Evolutionary conservation across 1,140 invertebrate genomes (phyloP), one percentile per base, ranked within the genome.

Genomic region (Drosophila watanabei): DNA sequence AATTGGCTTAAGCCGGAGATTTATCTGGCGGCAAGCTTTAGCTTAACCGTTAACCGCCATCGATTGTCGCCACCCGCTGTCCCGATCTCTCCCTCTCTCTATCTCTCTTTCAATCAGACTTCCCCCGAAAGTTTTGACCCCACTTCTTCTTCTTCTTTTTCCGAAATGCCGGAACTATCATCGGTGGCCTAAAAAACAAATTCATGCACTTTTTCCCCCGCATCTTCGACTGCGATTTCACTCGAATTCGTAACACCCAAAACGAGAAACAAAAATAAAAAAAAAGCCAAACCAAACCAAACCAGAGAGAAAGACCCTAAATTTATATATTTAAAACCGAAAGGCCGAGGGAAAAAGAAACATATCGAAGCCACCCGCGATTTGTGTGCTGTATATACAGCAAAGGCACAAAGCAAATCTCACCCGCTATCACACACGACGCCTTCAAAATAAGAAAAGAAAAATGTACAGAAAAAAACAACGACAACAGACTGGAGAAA

Each of bases 221-320:
- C 61, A 85, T 76, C 69, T 60, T 63, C n/a, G 51, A 58, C 59
- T 59, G 79, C 86, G 85, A 89, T 89, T 89, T 89, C 85, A 89
- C 85, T 89, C 83, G 86, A 85, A 90, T 89, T 89, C 85, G 82
- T 89, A 89, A 89, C 85, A 89, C 81, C 78, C 71, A 45, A 86
- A 81, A 75, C 73, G 70, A 72, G 57, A 54, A 62, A 56, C 49
- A 52, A 43, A 66, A 77, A 18, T 32, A 64, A 54, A 24, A 24
- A 24, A 24, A 24, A 24, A 24, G n/a, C n/a, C n/a, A 24, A 56
- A 4, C 14, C 32, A 52, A 32, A 64, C 43, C 16, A 52, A 46
- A 60, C 39, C 16, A 45, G 48, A 79, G 60, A 79, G 76, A 79
- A 79, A 79, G 76, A 79, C 64, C 59, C 68, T 79, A 62, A 79